phyloP scores from a whole-genome alignment of 2,113 vertebrate species.

The Bufo gargarizans region DNA sequence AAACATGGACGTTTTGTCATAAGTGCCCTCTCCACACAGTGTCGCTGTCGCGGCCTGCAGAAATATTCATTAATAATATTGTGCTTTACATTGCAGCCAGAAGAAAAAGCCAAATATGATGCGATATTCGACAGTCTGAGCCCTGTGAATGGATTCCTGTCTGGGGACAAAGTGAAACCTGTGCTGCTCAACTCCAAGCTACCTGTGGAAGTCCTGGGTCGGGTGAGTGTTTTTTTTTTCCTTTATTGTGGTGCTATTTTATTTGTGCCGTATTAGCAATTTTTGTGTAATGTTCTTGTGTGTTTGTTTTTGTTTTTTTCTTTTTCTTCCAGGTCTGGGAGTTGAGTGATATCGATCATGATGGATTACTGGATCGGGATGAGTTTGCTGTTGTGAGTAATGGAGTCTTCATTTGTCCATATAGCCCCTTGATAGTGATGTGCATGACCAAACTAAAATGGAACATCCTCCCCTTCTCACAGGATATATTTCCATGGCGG shows the following conservation, averaged over 20 bases:
- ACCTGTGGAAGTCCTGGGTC: constrained; percentile 93
- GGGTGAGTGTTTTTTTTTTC: constrained; percentile 76
- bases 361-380: constrained; percentile 96
- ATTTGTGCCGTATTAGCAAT: too few relatives aligned
- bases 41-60: too few relatives aligned
- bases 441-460: too few relatives aligned
- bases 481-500: too few relatives aligned
- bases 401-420: background rate
- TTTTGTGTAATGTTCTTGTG: too few relatives aligned
- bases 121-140: constrained; percentile 93
- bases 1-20: too few relatives aligned
- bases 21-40: too few relatives aligned
- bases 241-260: background rate
- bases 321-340: constrained; percentile 89
- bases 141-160: constrained; percentile 87
- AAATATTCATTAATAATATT: background rate
- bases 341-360: constrained; percentile 93
- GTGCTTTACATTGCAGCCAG: constrained; percentile 74
- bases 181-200: constrained; percentile 98
- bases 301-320: background rate
- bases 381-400: constrained; percentile 98
- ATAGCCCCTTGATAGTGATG: too few relatives aligned
- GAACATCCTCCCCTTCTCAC: too few relatives aligned
- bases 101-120: constrained; percentile 96
- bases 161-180: constrained; percentile 97